phyloP scores from a whole-genome alignment of 2,888 invertebrate species.

The Drosophila crucigera region DNA sequence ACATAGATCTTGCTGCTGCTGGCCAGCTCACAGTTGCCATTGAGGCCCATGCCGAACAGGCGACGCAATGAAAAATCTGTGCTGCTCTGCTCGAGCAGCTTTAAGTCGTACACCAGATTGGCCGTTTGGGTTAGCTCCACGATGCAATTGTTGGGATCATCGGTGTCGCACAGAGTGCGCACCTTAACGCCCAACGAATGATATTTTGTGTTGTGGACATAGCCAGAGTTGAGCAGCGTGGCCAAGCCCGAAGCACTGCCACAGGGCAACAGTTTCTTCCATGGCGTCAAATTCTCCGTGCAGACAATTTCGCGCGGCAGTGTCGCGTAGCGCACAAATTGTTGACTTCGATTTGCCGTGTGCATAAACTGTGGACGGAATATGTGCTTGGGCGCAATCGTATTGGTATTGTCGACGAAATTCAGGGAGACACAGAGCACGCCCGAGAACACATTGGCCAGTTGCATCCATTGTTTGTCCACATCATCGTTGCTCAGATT shows the following conservation, averaged over 20 bases:
- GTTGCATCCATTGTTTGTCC: conserved; percentile 93
- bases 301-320: conserved; percentile 98
- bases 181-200: conserved; percentile 96
- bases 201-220: conserved; percentile 96
- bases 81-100: conserved; percentile 87
- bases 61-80: conserved; percentile 94
- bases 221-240: conserved; percentile 94
- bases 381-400: conserved; percentile 92
- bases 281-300: conserved; percentile 99
- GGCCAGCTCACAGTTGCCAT: conserved; percentile 93
- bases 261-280: conserved; percentile 98
- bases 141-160: conserved; percentile 85
- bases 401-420: conserved; percentile 94
- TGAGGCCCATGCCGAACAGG: conserved; percentile 94
- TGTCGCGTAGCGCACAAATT: conserved; percentile 91
- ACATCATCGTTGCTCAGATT: conserved; percentile 86
- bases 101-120: conserved; percentile 92
- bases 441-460: conserved; percentile 96
- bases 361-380: conserved; percentile 88
- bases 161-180: conserved; percentile 90
- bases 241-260: conserved; percentile 95
- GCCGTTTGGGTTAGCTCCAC: conserved; percentile 94
- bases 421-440: conserved; percentile 98
- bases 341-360: conserved; percentile 86
- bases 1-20: conserved; percentile 92